phyloP scores from a whole-genome alignment of 2,888 invertebrate species.

The Congeria kusceri region DNA sequence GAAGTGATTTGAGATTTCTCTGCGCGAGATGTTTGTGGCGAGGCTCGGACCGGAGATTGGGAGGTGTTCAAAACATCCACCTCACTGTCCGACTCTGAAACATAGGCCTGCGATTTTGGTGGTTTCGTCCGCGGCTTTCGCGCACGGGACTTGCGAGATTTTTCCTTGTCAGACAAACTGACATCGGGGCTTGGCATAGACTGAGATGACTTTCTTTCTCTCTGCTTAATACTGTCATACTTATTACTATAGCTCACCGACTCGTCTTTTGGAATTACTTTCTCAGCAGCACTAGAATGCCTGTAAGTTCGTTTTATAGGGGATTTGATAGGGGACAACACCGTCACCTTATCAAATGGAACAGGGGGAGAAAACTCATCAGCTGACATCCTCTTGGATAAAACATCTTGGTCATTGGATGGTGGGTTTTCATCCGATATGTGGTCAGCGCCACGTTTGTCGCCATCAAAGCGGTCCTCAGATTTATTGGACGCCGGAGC shows the following conservation, averaged over 20 bases:
- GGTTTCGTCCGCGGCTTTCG: slow-evolving; percentile 24
- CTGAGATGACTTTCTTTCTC: slow-evolving; percentile 37
- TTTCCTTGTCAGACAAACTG: slow-evolving; percentile 4
- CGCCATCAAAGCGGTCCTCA: slow-evolving; percentile 59
- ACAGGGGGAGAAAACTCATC: slow-evolving; percentile 64
- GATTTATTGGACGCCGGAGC: slow-evolving; percentile 57
- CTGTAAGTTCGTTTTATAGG: slow-evolving; percentile 6
- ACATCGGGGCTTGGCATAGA: slow-evolving; percentile 21
- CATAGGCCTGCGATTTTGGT: slow-evolving; percentile 14
- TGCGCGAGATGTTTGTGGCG: slow-evolving; percentile 51
- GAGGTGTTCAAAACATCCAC: slow-evolving; percentile 31
- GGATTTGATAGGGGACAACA: slow-evolving; percentile 57
- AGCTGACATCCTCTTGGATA: slow-evolving; percentile 56
- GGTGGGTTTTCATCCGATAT: slow-evolving; percentile 54
- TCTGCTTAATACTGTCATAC: slow-evolving; percentile 37
- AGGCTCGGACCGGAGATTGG: slow-evolving; percentile 21
- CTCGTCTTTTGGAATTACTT: slow-evolving; percentile 16
- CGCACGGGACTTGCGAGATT: slow-evolving; percentile 18
- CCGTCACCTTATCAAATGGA: slow-evolving; percentile 41
- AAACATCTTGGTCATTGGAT: slow-evolving; percentile 44
- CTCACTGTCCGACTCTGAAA: slow-evolving; percentile 45
- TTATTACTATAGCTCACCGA: slow-evolving; percentile 18
- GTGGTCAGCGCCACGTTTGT: slow-evolving; percentile 54
- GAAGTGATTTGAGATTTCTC: slow-evolving; percentile 45
- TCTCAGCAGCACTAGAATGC: slow-evolving; percentile 36